Conservation (phyloP, 2,888 invertebrate genomes). For the Xanthorhoe designata region DNA sequence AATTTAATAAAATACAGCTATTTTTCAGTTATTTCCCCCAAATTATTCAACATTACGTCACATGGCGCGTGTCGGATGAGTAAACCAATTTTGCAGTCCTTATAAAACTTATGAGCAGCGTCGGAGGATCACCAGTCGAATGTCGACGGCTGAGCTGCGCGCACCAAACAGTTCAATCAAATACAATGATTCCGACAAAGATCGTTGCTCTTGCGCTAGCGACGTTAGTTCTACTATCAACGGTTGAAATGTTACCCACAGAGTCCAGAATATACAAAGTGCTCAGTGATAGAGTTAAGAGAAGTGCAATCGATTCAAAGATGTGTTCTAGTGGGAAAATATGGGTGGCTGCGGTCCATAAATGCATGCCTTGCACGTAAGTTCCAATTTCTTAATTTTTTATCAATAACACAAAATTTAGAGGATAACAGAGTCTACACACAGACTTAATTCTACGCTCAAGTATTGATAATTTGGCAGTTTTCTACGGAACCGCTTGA, state of each 20-base stretch:
- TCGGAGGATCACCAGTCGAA: background rate
- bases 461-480: too few relatives aligned
- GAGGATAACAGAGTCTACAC: too few relatives aligned
- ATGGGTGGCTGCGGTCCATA: background rate
- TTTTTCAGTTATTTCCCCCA: too few relatives aligned
- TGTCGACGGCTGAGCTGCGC: background rate
- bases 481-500: too few relatives aligned
- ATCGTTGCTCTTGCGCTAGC: background rate
- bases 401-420: too few relatives aligned
- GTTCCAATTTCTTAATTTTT: background rate
- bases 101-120: background rate
- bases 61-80: background rate
- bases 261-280: background rate
- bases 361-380: constrained; percentile 14
- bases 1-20: too few relatives aligned
- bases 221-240: background rate
- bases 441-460: too few relatives aligned
- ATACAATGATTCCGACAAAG: background rate
- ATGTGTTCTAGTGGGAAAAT: background rate
- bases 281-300: background rate
- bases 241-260: background rate
- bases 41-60: background rate
- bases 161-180: background rate
- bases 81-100: background rate
- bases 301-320: background rate